Evolutionary conservation across 2,888 invertebrate species (phyloP).

Genomic region (Andrena dorsata): DNA sequence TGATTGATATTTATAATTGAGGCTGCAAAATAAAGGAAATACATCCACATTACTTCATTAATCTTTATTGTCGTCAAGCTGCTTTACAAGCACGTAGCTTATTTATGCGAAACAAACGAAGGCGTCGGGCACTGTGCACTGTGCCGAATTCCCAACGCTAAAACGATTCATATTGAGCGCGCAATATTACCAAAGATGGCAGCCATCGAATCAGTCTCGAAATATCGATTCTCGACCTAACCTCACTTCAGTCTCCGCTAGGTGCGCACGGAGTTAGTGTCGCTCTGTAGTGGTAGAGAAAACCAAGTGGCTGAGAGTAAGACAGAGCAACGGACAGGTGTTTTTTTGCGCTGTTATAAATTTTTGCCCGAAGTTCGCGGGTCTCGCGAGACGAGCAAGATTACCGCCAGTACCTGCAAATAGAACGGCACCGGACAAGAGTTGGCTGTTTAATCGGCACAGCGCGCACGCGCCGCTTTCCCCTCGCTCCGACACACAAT

Average conservation of each 20-base stretch:
- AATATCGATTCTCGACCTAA: conserved; percentile 67
- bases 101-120: neutral
- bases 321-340: conserved; percentile 70
- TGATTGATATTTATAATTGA: conserved; percentile 34
- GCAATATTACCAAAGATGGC: conserved; percentile 42
- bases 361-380: conserved; percentile 45
- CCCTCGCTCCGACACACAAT: conserved; percentile 54
- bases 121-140: neutral
- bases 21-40: conserved; percentile 23
- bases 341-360: conserved; percentile 49
- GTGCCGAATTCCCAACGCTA: neutral
- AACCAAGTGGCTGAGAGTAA: conserved; percentile 51
- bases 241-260: conserved; percentile 70
- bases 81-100: neutral
- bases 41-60: conserved; percentile 3
- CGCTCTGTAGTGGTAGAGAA: conserved; percentile 50
- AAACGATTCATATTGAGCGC: conserved; percentile 57
- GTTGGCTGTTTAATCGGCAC: conserved; percentile 45
- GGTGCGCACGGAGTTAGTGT: conserved; percentile 70
- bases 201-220: conserved; percentile 43
- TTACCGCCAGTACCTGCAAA: conserved; percentile 30
- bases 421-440: conserved; percentile 35
- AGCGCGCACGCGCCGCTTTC: conserved; percentile 71
- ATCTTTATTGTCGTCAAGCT: conserved; percentile 25
- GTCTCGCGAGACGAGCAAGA: conserved; percentile 16